Base-by-base conservation (phyloP, 2,113 vertebrate species). In the Myiopsitta monachus region DNA sequence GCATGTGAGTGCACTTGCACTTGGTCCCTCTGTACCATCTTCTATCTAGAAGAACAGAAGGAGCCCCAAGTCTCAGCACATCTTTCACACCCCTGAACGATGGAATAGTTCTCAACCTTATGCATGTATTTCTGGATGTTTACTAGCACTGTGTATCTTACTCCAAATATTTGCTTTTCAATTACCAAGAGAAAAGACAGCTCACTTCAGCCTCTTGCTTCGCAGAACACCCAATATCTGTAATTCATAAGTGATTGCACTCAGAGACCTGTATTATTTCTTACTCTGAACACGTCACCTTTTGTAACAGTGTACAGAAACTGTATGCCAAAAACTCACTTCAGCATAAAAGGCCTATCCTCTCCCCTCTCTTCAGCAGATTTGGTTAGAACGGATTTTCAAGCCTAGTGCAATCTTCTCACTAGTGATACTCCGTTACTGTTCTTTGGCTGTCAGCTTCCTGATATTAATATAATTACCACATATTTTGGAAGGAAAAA, bases 81-180 rank as follows among this genome's bases (percentile, higher is more conserved):
- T 3, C 41, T 46, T 75, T 52, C 54, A 18, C 17, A 5, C 30
- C 10, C 14, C 52, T 68, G 63, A 69, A 73, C 8, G 36, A 8
- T 4, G 1, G 66, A 41, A 30, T 7, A 5, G 33, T 83, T 63
- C 69, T 9, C 82, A 84, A 13, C 30, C 6, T 55, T 43, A 26
- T 4, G 3, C 18, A 31, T 8, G 3, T n/a, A 22, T n/a, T 7
- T 49, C 7, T 22, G 6, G 8, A 3, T 3, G 1, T 81, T 92
- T 38, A 18, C 21, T 62, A 64, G 24, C 14, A 62, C 41, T 74
- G 41, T 51, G 11, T 43, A 17, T 30, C 72, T 67, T 30, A 23
- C 7, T 52, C 39, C 66, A n/a, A n/a, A 76, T 57, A 19, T 6
- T 26, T 6, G 22, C 22, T 84, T 47, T 75, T 26, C 30, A 69